phyloP scores from a whole-genome alignment of 2,888 invertebrate species.

The Meganola albula region DNA sequence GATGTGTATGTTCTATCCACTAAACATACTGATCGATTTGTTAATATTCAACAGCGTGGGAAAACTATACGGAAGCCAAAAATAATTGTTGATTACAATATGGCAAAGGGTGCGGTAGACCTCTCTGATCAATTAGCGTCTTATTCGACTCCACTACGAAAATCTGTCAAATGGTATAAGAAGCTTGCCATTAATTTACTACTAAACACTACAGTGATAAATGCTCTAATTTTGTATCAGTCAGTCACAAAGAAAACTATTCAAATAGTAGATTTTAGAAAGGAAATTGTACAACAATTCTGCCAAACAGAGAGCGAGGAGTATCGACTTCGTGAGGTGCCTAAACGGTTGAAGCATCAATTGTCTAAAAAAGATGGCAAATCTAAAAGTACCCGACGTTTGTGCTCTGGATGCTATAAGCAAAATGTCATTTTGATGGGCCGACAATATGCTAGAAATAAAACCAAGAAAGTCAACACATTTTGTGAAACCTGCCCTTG shows the following conservation, averaged over 20 bases:
- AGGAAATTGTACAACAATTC: background rate
- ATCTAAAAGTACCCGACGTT: slow-evolving; percentile 7
- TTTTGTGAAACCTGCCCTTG: slow-evolving; percentile 20
- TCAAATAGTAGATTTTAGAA: background rate
- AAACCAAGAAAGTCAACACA: slow-evolving; percentile 16
- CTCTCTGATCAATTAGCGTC: background rate
- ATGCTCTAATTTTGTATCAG: background rate
- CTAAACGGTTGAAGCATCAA: slow-evolving; percentile 15
- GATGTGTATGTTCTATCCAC: slow-evolving; percentile 5
- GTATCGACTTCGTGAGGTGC: background rate
- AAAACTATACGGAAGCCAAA: background rate
- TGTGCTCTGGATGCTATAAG: slow-evolving; percentile 9
- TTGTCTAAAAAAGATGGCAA: slow-evolving; percentile 9
- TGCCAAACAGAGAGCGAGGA: background rate
- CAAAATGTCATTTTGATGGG: slow-evolving; percentile 3
- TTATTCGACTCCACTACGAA: background rate
- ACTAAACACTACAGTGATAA: background rate
- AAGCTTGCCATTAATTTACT: background rate
- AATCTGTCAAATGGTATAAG: background rate
- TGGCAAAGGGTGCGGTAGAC: background rate
- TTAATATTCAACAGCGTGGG: background rate
- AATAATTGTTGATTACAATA: background rate
- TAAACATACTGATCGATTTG: slow-evolving; percentile 1
- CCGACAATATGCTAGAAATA: slow-evolving; percentile 11
- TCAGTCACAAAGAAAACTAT: background rate